Percentiles rank a stretch among this genome's conserved stretches.
These are phyloP conservation scores for Machaerirhynchus nigripectus DNA, from an alignment of 2,113 vertebrate genomes.

Conservation along the genomic window DNA sequence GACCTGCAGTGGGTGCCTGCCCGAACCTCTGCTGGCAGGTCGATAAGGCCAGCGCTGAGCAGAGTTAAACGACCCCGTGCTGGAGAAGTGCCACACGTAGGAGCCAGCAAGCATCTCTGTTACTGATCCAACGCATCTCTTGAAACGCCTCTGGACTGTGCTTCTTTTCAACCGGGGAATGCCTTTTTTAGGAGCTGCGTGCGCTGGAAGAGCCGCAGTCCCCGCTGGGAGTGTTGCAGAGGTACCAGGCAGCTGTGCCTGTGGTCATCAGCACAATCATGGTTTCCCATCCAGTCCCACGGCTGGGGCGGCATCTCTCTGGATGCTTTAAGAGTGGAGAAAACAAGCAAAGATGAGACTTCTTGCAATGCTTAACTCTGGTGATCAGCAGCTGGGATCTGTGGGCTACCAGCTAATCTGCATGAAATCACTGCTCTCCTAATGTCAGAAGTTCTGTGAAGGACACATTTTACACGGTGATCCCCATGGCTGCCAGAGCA, in stretches of 20 bases:
- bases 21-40: background rate
- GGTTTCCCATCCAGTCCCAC: fast-evolving
- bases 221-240: background rate
- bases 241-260: background rate
- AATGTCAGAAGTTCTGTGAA: background rate
- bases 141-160: background rate
- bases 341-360: background rate
- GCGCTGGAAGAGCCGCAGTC: background rate
- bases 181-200: background rate
- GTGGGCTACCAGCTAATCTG: background rate
- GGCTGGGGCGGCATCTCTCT: background rate
- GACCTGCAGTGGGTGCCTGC: conserved; percentile 43
- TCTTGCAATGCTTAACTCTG: background rate
- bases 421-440: background rate
- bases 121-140: background rate
- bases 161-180: background rate
- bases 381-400: background rate
- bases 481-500: background rate
- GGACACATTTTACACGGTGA: background rate
- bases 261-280: fast-evolving
- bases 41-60: background rate
- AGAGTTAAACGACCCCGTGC: background rate
- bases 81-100: conserved; percentile 46
- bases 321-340: background rate
- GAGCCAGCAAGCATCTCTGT: background rate